Evolutionary conservation across 2,888 invertebrate species (phyloP), one percentile per base, ranked within the genome.

Genomic region (Molanna angustata): DNA sequence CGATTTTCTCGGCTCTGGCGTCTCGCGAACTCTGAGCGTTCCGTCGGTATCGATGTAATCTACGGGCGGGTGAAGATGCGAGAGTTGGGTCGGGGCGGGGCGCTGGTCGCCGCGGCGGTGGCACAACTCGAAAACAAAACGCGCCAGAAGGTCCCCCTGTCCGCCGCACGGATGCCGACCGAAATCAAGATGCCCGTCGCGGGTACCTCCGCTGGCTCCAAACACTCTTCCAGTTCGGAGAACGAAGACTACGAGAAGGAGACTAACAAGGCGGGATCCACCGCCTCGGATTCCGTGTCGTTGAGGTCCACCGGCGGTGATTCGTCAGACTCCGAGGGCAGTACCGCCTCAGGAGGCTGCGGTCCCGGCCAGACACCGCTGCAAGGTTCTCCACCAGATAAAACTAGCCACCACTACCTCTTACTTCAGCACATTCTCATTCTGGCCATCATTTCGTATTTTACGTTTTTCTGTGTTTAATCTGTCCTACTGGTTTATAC

Each of bases 91-190:
- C 75, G 78, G 67, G 63, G 63, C 49, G 77, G 78, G 68, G 76
- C 80, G 65, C 73, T 82, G 60, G 83, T 83, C 58, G 82, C 83
- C 56, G 80, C 83, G 7, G 73, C 73, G n/a, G 72, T 75, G 31
- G 74, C 76, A 43, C 70, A 73, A 49, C 65, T 75, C 57, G 74
- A 76, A 64, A 67, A 69, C 59, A 70, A 72, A 58, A 61, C 64
- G 49, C 67, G 74, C 73, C 41, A 11, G 14, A 3, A 20, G 9
- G n/a, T n/a, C 19, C 21, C 16, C 66, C 61, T 62, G 64, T 61
- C 64, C 59, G 54, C 67, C 68, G 64, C 65, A 65, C 52, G 42
- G 44, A 43, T 22, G 45, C 49, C 44, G 42, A 47, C 13, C 22
- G 43, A 45, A 13, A 9, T 39, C 43, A 58, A 54, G 60, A 47